Evolutionary conservation across 35 echinoderm and acorn worm species (phyloP).

Genomic region (Apostichopus californicus): DNA sequence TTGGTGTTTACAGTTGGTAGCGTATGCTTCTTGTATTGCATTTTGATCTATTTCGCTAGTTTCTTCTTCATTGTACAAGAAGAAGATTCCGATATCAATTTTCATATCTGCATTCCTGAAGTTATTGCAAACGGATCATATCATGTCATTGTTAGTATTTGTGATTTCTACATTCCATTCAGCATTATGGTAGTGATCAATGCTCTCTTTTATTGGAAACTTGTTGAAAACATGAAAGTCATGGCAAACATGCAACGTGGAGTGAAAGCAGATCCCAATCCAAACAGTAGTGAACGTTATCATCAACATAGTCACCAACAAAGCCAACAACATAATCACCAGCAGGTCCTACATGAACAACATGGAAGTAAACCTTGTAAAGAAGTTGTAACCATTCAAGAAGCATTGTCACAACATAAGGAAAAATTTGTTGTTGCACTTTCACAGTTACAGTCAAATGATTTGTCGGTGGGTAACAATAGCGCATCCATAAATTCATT

Average conservation of each 20-base stretch:
- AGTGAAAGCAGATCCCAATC: neutral
- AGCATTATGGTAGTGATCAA: neutral
- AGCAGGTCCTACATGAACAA: no score
- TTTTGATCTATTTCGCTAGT: neutral
- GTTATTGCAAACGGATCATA: neutral
- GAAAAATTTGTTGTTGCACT: no score
- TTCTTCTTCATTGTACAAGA: neutral
- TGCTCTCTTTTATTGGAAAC: slow-evolving; percentile 26
- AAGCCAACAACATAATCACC: no score
- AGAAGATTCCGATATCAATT: neutral
- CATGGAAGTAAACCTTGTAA: no score
- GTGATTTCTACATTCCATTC: slow-evolving; percentile 9
- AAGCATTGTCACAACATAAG: no score
- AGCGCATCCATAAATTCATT: no score
- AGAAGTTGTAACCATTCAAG: no score
- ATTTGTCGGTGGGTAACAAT: no score
- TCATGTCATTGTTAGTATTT: neutral
- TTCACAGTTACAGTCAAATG: no score
- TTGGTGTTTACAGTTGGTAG: neutral
- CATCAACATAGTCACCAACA: no score
- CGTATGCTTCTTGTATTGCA: neutral
- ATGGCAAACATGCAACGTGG: neutral
- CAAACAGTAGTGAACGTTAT: no score
- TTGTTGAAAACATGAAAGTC: neutral
- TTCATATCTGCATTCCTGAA: neutral